Evolutionary conservation across 1,140 invertebrate genomes (phyloP).

Genomic region (Heliconius hermathena): DNA sequence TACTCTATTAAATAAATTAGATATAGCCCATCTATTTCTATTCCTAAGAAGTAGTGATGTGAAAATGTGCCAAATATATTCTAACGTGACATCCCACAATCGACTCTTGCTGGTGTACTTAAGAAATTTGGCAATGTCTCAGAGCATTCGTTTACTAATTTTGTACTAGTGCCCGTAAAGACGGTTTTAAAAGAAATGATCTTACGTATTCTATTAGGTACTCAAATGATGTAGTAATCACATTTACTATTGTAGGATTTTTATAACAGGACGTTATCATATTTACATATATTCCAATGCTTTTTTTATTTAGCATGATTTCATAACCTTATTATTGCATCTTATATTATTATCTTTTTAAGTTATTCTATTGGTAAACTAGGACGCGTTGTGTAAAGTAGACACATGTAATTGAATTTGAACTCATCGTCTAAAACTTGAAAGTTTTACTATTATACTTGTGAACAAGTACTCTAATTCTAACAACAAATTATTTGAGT

Average conservation of each 20-base stretch:
- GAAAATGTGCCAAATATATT: conserved; percentile 8
- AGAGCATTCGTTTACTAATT: not conserved
- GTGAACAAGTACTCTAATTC: not conserved
- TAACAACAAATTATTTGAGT: not conserved
- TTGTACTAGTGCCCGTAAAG: not conserved
- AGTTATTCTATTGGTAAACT: not conserved
- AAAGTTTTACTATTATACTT: too few relatives aligned
- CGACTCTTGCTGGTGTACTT: conserved; percentile 4
- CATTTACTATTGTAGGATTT: too few relatives aligned
- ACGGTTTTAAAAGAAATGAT: not conserved
- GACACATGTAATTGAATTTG: conserved; percentile 18
- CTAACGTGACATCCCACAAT: conserved; percentile 6
- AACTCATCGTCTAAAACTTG: not conserved
- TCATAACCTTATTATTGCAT: not conserved
- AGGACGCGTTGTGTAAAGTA: conserved; percentile 6
- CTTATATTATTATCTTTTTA: not conserved
- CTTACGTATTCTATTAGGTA: too few relatives aligned
- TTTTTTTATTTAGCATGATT: too few relatives aligned
- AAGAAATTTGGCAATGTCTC: conserved; percentile 24
- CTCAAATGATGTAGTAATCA: too few relatives aligned
- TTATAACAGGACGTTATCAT: too few relatives aligned
- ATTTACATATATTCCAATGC: too few relatives aligned
- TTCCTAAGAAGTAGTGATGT: not conserved
- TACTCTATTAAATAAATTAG: too few relatives aligned
- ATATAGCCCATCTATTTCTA: not conserved